Evolutionary conservation across 2,113 vertebrate species (phyloP), one percentile per base, ranked within the genome.

Genomic region (Tupaia tana): DNA sequence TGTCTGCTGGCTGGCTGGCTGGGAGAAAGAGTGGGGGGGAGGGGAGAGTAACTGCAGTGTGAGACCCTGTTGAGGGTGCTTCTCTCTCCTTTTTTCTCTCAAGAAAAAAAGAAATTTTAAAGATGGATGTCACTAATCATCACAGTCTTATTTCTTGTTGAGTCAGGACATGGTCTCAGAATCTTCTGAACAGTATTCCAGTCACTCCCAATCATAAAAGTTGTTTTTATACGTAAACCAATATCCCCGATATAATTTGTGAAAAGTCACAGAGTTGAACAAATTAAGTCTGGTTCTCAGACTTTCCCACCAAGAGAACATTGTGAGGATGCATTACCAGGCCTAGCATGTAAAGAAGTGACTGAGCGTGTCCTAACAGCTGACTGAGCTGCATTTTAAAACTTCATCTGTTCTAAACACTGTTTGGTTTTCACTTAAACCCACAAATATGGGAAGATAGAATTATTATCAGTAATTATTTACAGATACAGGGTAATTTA

Each of bases 391-490:
- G 3, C 31, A 74, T 91, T 86, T 69, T 69, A 80, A 93, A 88
- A 80, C 31, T 64, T 85, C 16, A 74, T 81, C 64, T 82, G 16
- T 93, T 86, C n/a, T 77, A 52, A 61, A 58, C 67, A 83, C 24
- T 1, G 0, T 74, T 79, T 19, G 0, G 0, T 74, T 79, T 9
- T 74, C n/a, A 83, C 91, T 78, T 86, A 86, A 78, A 69, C 56
- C n/a, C 7, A 56, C 64, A 74, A 63, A 67, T 25, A 56, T 27
- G 19, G 31, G 52, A 90, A 87, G 74, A 78, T 12, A 75, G 20
- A 22, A 14, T 89, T 80, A 63, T 83, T 90, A 80, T 87, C 71
- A 70, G 20, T 86, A 25, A 90, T 81, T 85, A 71, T 71, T 91
- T 18, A 2, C 80, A 81, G 56, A 77, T 92, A 34, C 0, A 77